These are phyloP conservation scores for Takifugu bimaculatus DNA, from an alignment of 2,113 vertebrate species.

Conservation along the genomic window DNA sequence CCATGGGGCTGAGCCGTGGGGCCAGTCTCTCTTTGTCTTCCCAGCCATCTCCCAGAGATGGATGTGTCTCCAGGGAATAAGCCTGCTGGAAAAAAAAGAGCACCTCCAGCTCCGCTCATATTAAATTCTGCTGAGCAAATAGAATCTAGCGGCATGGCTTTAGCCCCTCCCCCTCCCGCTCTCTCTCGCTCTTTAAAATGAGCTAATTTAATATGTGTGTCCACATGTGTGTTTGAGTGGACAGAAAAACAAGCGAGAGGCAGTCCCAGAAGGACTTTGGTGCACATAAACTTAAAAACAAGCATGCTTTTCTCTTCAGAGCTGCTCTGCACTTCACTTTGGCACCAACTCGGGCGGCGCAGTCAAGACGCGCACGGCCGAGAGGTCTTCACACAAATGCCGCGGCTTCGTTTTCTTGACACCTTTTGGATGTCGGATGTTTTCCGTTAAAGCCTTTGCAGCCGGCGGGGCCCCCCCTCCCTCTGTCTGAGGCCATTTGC, in stretches of 20 bases:
- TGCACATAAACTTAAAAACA: constrained; percentile 8
- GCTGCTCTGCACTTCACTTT: not conserved
- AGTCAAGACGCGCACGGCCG: not conserved
- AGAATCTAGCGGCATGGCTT: constrained; percentile 60
- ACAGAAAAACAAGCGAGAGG: constrained; percentile 4
- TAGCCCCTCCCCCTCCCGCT: not conserved
- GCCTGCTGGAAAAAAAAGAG: constrained; percentile 64
- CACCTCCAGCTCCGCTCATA: constrained; percentile 69
- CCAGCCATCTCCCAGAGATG: constrained; percentile 71
- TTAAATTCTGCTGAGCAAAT: constrained; percentile 80
- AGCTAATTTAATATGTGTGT: constrained; percentile 50
- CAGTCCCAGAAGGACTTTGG: not conserved
- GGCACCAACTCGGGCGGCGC: no score
- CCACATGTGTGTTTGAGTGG: constrained; percentile 15
- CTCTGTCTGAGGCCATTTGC: constrained; percentile 25
- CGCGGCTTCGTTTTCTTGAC: constrained; percentile 48
- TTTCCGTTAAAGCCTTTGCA: constrained; percentile 12
- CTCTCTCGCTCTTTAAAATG: constrained; percentile 19
- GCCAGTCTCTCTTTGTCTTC: constrained; percentile 72
- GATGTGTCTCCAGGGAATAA: constrained; percentile 75
- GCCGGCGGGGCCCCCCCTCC: constrained; percentile 22
- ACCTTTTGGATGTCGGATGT: constrained; percentile 34
- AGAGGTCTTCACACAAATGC: constrained; percentile 19
- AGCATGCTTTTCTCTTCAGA: not conserved
- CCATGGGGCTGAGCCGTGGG: constrained; percentile 54